These are phyloP conservation scores for Zenarchopterus dispar DNA, from an alignment of 2,797 vertebrate genomes.

Conservation along the genomic window DNA sequence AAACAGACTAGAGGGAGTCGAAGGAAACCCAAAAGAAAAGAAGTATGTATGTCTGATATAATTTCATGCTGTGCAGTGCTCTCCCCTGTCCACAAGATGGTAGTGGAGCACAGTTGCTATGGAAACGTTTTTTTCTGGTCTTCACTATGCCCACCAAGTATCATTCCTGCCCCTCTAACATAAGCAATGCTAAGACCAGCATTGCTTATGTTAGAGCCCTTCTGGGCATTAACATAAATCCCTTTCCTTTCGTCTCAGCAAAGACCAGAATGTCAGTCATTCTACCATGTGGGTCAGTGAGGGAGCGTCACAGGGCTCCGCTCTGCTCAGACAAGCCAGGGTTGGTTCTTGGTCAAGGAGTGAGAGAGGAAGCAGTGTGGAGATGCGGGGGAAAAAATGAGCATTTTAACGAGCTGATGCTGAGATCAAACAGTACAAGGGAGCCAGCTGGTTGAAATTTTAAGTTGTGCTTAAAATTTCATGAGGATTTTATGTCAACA, in stretches of 20 bases:
- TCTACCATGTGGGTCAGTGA: conserved; percentile 45
- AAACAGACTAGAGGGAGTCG: conserved; percentile 25
- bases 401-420: conserved; percentile 36
- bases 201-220: too few relatives aligned
- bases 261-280: conserved; percentile 39
- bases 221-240: too few relatives aligned
- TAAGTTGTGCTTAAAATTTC: conserved; percentile 34
- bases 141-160: conserved; percentile 15
- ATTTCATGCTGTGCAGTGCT: conserved; percentile 29
- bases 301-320: conserved; percentile 2
- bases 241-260: conserved; percentile 31
- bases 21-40: conserved; percentile 15
- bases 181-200: too few relatives aligned
- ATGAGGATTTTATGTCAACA: conserved; percentile 5
- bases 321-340: conserved; percentile 27
- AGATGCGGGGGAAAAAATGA: neutral
- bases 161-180: conserved; percentile 20
- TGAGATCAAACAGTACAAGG: conserved; percentile 33
- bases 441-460: conserved; percentile 33
- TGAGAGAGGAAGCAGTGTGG: conserved; percentile 18
- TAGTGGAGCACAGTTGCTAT: conserved; percentile 65
- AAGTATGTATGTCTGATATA: neutral
- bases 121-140: conserved; percentile 49
- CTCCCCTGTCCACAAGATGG: conserved; percentile 71
- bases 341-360: conserved; percentile 3